Percentiles rank a stretch among this genome's conserved stretches.
Evolutionary conservation across 2,113 vertebrate genomes (phyloP).

Genomic region (Bubo scandiacus): DNA sequence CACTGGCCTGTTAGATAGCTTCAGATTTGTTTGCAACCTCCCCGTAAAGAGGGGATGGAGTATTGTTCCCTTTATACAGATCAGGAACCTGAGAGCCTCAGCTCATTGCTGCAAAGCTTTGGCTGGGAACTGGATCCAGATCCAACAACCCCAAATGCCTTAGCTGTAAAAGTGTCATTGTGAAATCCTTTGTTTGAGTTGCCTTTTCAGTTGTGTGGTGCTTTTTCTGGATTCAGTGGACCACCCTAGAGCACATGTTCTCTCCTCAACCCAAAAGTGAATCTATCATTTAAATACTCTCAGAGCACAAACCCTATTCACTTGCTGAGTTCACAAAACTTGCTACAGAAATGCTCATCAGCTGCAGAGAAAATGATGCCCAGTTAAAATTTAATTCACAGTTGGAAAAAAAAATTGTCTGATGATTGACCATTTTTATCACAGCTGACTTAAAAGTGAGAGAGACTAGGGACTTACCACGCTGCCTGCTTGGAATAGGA

Average conservation of each 20-base stretch:
- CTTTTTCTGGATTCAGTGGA: background rate
- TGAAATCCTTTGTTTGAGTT: constrained; percentile 35
- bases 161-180: background rate
- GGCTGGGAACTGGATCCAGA: background rate
- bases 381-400: background rate
- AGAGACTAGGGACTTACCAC: background rate
- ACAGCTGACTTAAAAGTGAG: background rate
- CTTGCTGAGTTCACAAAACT: background rate
- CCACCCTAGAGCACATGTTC: background rate
- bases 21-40: background rate
- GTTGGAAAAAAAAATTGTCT: background rate
- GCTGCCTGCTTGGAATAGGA: background rate
- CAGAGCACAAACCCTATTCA: background rate
- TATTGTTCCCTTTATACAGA: background rate
- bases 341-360: background rate
- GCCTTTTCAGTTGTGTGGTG: background rate
- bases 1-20: background rate
- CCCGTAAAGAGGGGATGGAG: background rate
- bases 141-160: background rate
- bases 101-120: background rate
- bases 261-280: background rate
- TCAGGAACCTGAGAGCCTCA: background rate
- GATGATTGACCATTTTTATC: background rate
- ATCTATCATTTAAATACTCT: background rate
- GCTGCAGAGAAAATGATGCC: background rate